phyloP scores from a whole-genome alignment of 1,140 invertebrate genomes.

The Saccostrea echinata region DNA sequence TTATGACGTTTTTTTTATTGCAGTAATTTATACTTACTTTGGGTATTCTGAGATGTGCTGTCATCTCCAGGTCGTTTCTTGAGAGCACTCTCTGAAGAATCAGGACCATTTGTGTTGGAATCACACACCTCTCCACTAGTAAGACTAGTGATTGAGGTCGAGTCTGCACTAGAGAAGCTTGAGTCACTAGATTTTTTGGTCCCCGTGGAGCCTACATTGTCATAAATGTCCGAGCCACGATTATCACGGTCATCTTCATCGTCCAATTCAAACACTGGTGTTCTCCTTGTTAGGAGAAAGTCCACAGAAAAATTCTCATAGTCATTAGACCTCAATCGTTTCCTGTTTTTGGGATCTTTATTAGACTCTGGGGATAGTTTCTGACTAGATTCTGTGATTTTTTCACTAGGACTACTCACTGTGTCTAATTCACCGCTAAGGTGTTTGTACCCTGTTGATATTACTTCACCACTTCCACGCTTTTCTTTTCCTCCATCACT shows the following conservation, averaged over 20 bases:
- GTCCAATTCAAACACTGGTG: neutral
- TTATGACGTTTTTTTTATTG: no score
- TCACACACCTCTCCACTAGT: neutral
- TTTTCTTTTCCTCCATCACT: slow-evolving; percentile 20
- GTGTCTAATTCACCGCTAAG: slow-evolving; percentile 1
- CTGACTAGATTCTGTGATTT: neutral
- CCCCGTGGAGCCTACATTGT: neutral
- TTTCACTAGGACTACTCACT: neutral
- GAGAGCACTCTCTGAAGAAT: neutral
- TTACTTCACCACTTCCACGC: slow-evolving; percentile 1
- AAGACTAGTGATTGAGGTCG: neutral
- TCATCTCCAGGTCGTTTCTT: neutral
- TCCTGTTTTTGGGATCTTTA: neutral
- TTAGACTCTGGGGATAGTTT: neutral
- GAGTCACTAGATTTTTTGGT: slow-evolving; percentile 11
- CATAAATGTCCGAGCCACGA: neutral
- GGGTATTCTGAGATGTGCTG: neutral
- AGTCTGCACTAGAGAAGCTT: neutral
- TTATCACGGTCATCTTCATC: neutral
- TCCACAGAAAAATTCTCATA: slow-evolving; percentile 27
- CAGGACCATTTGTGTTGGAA: neutral
- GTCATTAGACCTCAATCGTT: neutral
- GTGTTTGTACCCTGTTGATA: slow-evolving; percentile 31
- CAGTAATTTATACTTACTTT: neutral
- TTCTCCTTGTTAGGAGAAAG: neutral